phyloP scores from a whole-genome alignment of 2,888 invertebrate genomes.

The Chrysopilus asiliformis region DNA sequence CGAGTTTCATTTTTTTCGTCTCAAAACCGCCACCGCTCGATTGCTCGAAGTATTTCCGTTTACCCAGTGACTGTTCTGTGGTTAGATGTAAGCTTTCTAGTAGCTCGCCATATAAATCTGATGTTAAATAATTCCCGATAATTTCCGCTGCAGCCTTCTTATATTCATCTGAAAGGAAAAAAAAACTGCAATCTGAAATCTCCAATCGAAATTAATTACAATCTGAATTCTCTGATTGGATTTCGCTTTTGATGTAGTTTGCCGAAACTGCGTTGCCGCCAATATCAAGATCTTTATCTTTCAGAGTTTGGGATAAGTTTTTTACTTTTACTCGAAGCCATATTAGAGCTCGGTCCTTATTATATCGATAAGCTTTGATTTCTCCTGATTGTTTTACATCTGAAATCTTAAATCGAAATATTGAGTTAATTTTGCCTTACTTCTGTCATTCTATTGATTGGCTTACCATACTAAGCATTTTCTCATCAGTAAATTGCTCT shows the following conservation, averaged over 20 bases:
- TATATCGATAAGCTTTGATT: conserved; percentile 60
- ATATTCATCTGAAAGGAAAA: background rate
- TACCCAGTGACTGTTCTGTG: background rate
- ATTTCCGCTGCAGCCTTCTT: background rate
- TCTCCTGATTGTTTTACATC: conserved; percentile 46
- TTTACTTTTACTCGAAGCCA: conserved; percentile 52
- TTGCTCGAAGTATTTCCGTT: background rate
- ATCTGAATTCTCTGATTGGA: conserved; percentile 29
- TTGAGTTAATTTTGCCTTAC: too few relatives aligned
- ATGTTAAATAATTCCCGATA: background rate
- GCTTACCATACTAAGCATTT: too few relatives aligned
- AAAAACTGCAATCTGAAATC: background rate
- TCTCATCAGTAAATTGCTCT: background rate
- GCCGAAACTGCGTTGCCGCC: conserved; percentile 54
- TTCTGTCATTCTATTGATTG: too few relatives aligned
- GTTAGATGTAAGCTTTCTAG: background rate
- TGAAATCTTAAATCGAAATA: conserved; percentile 8
- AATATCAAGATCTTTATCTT: conserved; percentile 40
- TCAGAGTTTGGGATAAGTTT: background rate
- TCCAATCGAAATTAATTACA: conserved; percentile 29
- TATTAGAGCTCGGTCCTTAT: conserved; percentile 56
- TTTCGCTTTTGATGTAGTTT: conserved; percentile 50
- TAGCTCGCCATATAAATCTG: background rate
- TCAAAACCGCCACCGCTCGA: too few relatives aligned
- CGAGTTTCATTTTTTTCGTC: background rate